phyloP scores from a whole-genome alignment of 2,113 vertebrate genomes.

The Mungos mungo region DNA sequence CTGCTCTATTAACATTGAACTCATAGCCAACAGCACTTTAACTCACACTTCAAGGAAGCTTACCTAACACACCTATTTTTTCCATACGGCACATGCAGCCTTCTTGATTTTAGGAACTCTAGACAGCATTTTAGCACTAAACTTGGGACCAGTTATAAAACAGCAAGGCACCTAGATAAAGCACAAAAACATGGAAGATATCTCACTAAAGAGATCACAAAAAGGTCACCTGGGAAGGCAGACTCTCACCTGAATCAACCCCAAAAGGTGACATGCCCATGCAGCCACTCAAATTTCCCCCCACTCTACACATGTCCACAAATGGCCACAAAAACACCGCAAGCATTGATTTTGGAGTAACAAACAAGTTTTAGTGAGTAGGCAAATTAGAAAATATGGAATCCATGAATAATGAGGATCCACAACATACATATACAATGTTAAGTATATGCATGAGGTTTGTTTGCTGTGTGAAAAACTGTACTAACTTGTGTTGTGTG shows the following conservation, averaged over 20 bases:
- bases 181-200: neutral
- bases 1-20: neutral
- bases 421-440: neutral
- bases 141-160: neutral
- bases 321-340: neutral
- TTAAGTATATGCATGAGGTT: neutral
- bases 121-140: neutral
- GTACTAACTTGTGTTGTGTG: neutral
- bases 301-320: neutral
- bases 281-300: neutral
- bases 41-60: neutral
- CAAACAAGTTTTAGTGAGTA: neutral
- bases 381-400: neutral
- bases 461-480: neutral
- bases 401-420: neutral
- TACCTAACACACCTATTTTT: neutral
- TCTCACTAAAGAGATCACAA: neutral
- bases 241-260: neutral
- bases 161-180: neutral
- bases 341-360: neutral
- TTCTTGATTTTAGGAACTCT: neutral
- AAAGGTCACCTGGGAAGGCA: neutral
- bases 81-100: neutral
- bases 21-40: neutral
- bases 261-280: neutral